phyloP scores from a whole-genome alignment of 2,113 vertebrate genomes.

The Semicossyphus pulcher region DNA sequence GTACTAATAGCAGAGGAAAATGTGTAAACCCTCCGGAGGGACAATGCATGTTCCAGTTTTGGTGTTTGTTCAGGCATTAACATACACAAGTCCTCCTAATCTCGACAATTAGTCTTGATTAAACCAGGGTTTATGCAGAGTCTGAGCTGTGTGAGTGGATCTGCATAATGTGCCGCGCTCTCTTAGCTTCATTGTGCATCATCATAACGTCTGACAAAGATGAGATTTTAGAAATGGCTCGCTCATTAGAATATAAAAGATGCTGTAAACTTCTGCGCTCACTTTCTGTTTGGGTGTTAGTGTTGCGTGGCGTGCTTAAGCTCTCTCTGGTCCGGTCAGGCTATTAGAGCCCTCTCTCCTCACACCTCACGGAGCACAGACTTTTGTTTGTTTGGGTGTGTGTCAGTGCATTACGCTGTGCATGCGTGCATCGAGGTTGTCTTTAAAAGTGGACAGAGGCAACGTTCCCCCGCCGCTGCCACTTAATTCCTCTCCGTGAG shows the following conservation, averaged over 20 bases:
- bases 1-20: constrained; percentile 59
- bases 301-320: constrained; percentile 33
- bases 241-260: constrained; percentile 20
- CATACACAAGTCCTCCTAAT: constrained; percentile 70
- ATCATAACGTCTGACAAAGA: constrained; percentile 30
- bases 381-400: constrained; percentile 45
- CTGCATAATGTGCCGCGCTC: constrained; percentile 17
- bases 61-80: constrained; percentile 71
- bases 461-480: constrained; percentile 44
- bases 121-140: constrained; percentile 64
- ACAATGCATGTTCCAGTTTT: constrained; percentile 65
- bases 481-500: constrained; percentile 58
- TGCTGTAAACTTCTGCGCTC: neutral
- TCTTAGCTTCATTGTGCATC: constrained; percentile 26
- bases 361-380: constrained; percentile 32
- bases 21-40: constrained; percentile 65
- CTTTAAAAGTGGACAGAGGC: constrained; percentile 58
- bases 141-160: constrained; percentile 39
- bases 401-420: constrained; percentile 21
- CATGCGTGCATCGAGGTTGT: constrained; percentile 25
- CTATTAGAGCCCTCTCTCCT: constrained; percentile 48
- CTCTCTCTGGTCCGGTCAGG: constrained; percentile 27
- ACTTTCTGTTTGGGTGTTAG: constrained; percentile 19
- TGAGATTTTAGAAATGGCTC: constrained; percentile 28
- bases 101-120: constrained; percentile 73